These are phyloP conservation scores for Micrastur ruficollis DNA, from an alignment of 2,797 vertebrate genomes.

Conservation along the genomic window DNA sequence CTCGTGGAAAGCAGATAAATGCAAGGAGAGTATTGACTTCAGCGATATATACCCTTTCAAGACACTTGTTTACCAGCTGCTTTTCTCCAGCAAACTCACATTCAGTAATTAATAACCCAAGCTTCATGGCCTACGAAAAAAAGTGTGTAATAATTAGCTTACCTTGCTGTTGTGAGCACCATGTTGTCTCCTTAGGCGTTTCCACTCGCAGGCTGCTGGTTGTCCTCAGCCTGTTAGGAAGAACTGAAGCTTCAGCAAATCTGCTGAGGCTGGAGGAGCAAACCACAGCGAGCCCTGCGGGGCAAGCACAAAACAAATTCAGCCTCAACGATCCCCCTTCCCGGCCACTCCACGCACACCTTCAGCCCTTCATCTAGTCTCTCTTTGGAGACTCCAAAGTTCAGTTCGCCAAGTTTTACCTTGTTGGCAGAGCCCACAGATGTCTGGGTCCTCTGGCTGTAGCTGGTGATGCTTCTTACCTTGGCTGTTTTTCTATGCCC, in stretches of 20 bases:
- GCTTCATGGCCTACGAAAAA: neutral
- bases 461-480: neutral
- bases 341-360: neutral
- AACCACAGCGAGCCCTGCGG: neutral
- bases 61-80: neutral
- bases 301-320: neutral
- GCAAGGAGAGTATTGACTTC: neutral
- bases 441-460: neutral
- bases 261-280: neutral
- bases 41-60: neutral
- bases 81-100: neutral
- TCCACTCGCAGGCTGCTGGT: neutral
- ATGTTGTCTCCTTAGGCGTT: neutral
- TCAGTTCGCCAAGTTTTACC: neutral
- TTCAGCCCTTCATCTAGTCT: neutral
- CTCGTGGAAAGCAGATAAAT: neutral
- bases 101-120: neutral
- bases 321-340: rapidly evolving
- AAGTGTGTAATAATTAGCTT: neutral
- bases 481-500: neutral
- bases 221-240: neutral
- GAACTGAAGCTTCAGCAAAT: neutral
- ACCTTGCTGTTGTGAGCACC: neutral
- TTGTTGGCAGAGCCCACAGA: neutral
- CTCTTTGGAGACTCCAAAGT: neutral